Percentiles rank a stretch among this genome's conserved stretches.
Evolutionary conservation across 2,888 invertebrate genomes (phyloP).

Genomic region (Callimorpha dominula): DNA sequence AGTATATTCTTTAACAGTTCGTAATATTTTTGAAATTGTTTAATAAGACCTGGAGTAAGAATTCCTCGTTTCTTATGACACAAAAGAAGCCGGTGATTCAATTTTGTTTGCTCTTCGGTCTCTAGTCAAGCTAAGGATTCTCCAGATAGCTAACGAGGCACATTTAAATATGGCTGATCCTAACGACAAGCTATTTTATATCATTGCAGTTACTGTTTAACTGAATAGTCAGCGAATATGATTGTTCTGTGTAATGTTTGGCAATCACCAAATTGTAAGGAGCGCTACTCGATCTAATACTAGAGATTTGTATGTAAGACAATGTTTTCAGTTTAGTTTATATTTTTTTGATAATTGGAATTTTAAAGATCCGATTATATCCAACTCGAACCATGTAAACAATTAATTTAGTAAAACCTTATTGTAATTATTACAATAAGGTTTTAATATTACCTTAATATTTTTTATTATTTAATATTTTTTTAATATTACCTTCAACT

Average conservation of each 20-base stretch:
- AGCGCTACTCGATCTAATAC: neutral
- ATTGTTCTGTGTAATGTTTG: slow-evolving; percentile 2
- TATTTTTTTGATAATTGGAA: too few species aligned
- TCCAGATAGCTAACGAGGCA: slow-evolving; percentile 12
- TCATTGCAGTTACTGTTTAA: slow-evolving; percentile 26
- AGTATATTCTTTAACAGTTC: slow-evolving; percentile 26
- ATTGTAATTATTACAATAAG: too few species aligned
- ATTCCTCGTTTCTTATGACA: slow-evolving; percentile 7
- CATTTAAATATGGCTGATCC: slow-evolving; percentile 11
- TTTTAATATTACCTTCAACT: too few species aligned
- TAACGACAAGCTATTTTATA: slow-evolving; percentile 23
- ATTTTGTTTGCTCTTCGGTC: slow-evolving; percentile 14
- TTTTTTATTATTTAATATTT: too few species aligned
- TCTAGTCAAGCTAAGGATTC: slow-evolving; percentile 6
- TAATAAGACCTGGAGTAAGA: slow-evolving; percentile 4
- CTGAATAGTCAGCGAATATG: neutral
- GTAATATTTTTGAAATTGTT: slow-evolving; percentile 26
- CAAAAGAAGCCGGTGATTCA: slow-evolving; percentile 28
- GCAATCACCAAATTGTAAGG: neutral
- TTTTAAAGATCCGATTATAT: too few species aligned
- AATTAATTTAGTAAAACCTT: too few species aligned
- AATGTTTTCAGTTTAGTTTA: neutral
- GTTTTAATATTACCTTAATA: too few species aligned
- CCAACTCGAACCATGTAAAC: neutral
- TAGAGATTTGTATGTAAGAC: neutral